These are phyloP conservation scores for Nemoura dubitans DNA, from an alignment of 2,888 invertebrate species.

Conservation along the genomic window DNA sequence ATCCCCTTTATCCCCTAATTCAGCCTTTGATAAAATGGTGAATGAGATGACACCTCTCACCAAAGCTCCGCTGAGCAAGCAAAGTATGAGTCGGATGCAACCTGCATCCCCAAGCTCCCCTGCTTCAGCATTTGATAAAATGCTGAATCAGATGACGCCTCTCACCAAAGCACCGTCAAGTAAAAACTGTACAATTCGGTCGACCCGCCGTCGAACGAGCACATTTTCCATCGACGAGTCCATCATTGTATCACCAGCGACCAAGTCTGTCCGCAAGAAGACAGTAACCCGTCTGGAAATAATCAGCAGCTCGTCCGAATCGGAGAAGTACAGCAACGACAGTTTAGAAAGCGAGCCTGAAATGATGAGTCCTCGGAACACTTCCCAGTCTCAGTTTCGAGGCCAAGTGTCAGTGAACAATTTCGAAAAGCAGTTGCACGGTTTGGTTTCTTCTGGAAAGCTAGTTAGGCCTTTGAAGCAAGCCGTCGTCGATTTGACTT, in stretches of 20 bases:
- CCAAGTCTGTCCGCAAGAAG: conserved; percentile 8
- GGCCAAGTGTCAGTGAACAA: neutral
- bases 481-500: neutral
- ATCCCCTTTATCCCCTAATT: neutral
- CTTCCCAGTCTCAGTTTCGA: too few species aligned
- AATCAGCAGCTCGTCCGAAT: conserved; percentile 17
- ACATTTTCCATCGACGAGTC: neutral
- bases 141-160: neutral
- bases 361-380: neutral
- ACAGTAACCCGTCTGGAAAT: neutral
- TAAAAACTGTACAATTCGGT: neutral
- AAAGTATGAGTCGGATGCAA: neutral
- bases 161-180: neutral
- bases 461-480: neutral
- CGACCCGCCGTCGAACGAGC: neutral
- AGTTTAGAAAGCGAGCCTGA: neutral
- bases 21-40: neutral
- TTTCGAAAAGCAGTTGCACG: neutral
- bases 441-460: neutral
- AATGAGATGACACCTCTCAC: neutral
- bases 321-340: conserved; percentile 26
- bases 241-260: neutral
- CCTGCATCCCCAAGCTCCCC: neutral
- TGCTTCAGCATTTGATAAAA: neutral
- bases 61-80: neutral